Percentiles rank a stretch among this genome's conserved stretches.
Conservation (phyloP, 2,888 invertebrate genomes). For the Eilema depressum region DNA sequence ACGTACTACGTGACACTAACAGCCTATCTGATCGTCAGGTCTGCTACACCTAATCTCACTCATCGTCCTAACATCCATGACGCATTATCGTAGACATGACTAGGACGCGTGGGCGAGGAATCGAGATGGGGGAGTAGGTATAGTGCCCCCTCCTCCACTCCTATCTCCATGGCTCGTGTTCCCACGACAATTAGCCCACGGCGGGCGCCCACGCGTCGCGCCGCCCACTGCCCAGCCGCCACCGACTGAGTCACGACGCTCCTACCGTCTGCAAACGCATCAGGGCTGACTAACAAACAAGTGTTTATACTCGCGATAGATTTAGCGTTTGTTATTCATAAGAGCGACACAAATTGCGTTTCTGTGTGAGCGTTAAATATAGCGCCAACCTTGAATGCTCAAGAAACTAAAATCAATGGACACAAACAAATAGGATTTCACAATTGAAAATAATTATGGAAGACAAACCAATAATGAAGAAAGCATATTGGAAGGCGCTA, state of each 20-base stretch:
- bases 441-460: background rate
- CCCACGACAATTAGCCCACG: slow-evolving; percentile 84
- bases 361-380: background rate
- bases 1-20: background rate
- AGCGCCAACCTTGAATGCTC: background rate
- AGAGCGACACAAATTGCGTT: background rate
- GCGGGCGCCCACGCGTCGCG: slow-evolving; percentile 61
- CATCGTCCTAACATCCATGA: slow-evolving; percentile 14
- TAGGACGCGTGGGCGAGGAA: slow-evolving; percentile 9
- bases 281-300: slow-evolving; percentile 54
- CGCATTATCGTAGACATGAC: slow-evolving; percentile 10
- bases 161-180: slow-evolving; percentile 56
- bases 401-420: too few species aligned
- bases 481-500: too few species aligned
- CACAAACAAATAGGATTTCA: background rate
- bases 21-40: slow-evolving; percentile 1
- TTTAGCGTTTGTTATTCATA: slow-evolving; percentile 13
- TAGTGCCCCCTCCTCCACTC: slow-evolving; percentile 5
- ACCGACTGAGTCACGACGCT: slow-evolving; percentile 59
- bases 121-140: slow-evolving; percentile 12
- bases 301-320: slow-evolving; percentile 2
- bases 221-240: slow-evolving; percentile 52
- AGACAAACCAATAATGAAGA: background rate
- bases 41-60: slow-evolving; percentile 1
- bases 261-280: slow-evolving; percentile 51